Base-by-base conservation (phyloP, 1,140 invertebrate genomes). In the Formica exsecta region DNA sequence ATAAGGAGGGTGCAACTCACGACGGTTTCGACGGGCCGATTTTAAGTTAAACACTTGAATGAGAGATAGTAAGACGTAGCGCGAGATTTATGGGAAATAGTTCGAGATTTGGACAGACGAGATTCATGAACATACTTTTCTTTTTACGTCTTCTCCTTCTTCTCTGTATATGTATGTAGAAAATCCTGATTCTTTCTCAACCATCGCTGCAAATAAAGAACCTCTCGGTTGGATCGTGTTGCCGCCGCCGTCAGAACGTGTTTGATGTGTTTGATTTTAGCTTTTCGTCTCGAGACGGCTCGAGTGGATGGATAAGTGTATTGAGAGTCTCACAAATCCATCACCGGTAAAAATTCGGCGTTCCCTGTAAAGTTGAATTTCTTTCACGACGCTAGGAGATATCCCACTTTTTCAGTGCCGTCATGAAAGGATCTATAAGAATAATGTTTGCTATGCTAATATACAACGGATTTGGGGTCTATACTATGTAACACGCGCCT, bases 11-110 rank as follows among this genome's bases (percentile, higher is more conserved):
- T 87, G 87, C 87, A 87, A 93, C 91, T 86, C 88, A 19, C 13
- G 92, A 92, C 88, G 89, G 89, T 89, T 89, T 89, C 68, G 68
- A 70, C 64, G 70, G 62, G 71, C 59, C 59, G 92, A 92, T 93
- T 92, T 92, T 65, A 91, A 90, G 92, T 92, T 92, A 94, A 93
- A 92, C 87, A 93, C 90, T 93, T 68, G 86, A 92, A 85, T 61
- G 88, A 13, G 19, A 83, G 68, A 81, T 81, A 81, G 36, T 19
- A 36, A 65, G 65, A 80, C 71, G 9, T 41, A 41, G 19, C 38
- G 25, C 79, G 54, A 4, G 6, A 71, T 32, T 32, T 32, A 32
- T 32, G 32, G 32, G 32, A 32, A 32, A 32, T 32, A 32, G 32
- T 1, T 44, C 38, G 16, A 38, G 54, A 68, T 41, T 44, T 59